A percentile compares a stretch with the other conserved stretches of the same genome.
Evolutionary conservation across 2,888 invertebrate species (phyloP).

Genomic region (Amphipoea lucens): DNA sequence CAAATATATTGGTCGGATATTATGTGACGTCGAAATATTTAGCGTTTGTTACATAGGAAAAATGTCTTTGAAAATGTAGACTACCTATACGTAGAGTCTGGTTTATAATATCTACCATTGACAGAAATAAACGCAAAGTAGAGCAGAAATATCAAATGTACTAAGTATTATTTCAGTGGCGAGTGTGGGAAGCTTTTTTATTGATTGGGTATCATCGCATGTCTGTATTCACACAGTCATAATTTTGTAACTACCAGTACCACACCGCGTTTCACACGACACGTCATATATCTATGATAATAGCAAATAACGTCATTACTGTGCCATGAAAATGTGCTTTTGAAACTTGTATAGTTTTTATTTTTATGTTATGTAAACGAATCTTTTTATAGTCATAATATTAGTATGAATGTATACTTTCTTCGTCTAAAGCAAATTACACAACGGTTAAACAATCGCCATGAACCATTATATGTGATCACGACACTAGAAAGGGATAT

Average conservation of each 20-base stretch:
- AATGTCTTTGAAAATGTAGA: slow-evolving; percentile 58
- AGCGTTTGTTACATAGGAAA: slow-evolving; percentile 48
- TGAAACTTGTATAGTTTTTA: slow-evolving; percentile 3
- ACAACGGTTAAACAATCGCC: not conserved
- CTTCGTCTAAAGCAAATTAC: not conserved
- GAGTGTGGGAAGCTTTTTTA: slow-evolving; percentile 32
- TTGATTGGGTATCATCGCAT: slow-evolving; percentile 54
- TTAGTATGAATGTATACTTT: not conserved
- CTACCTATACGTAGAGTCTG: slow-evolving; percentile 28
- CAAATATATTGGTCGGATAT: slow-evolving; percentile 33
- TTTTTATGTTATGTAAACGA: slow-evolving; percentile 16
- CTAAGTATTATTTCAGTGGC: slow-evolving; percentile 23
- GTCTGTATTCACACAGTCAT: slow-evolving; percentile 32
- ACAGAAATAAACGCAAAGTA: slow-evolving; percentile 52
- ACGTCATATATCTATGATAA: not conserved
- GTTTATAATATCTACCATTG: slow-evolving; percentile 27
- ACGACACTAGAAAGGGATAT: not conserved
- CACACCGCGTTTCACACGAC: not conserved
- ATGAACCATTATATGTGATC: slow-evolving; percentile 5
- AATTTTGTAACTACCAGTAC: not conserved
- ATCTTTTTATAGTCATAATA: not conserved
- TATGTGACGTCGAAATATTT: slow-evolving; percentile 50
- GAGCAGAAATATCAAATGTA: slow-evolving; percentile 40
- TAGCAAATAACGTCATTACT: slow-evolving; percentile 4
- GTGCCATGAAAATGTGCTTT: slow-evolving; percentile 10